Conservation (phyloP, 2,797 vertebrate genomes). For the Carapus acus region DNA sequence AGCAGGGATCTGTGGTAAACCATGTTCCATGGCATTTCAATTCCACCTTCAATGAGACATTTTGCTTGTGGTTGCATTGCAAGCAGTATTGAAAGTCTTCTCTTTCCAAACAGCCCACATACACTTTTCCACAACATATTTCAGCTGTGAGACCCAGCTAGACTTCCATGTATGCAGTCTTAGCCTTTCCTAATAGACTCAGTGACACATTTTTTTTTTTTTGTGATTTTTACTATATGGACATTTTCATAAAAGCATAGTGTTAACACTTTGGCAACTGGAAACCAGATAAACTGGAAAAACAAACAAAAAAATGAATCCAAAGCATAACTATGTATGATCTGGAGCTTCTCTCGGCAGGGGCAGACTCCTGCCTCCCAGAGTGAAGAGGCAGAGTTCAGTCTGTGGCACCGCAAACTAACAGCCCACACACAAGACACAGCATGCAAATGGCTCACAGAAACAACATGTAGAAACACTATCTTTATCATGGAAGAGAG, state of each 20-base stretch:
- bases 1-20: constrained; percentile 29
- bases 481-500: no score
- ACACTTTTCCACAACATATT: not conserved
- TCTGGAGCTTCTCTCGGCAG: constrained; percentile 3
- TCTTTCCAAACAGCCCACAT: not conserved
- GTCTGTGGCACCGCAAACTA: not conserved
- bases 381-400: not conserved
- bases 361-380: no score
- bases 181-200: not conserved
- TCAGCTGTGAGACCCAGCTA: not conserved
- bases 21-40: constrained; percentile 9
- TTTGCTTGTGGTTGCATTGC: not conserved
- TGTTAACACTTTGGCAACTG: no score
- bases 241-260: no score
- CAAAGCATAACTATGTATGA: no score
- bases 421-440: not conserved
- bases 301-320: no score
- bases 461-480: constrained; percentile 2
- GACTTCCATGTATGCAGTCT: not conserved
- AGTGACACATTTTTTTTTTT: no score
- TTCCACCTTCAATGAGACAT: constrained; percentile 6
- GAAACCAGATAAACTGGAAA: no score
- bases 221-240: no score
- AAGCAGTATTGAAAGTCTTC: not conserved
- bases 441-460: not conserved